A percentile compares a stretch with the other conserved stretches of the same genome.
These are phyloP conservation scores for Linnaemya vulpina DNA, from an alignment of 2,888 invertebrate species.

Conservation along the genomic window DNA sequence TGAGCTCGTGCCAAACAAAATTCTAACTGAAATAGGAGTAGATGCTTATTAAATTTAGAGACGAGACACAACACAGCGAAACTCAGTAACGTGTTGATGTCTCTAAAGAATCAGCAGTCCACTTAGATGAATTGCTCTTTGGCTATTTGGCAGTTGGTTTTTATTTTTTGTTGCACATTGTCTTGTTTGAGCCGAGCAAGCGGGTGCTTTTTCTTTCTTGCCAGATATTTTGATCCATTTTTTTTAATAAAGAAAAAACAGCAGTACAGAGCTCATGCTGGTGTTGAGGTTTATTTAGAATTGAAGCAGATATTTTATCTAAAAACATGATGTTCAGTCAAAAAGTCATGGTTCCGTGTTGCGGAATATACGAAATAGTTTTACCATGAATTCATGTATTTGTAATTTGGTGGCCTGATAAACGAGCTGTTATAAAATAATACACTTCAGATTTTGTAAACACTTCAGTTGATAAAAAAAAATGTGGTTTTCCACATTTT, in stretches of 20 bases:
- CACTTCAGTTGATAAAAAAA: too few relatives aligned
- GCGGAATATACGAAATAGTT: too few relatives aligned
- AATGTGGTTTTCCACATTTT: too few relatives aligned
- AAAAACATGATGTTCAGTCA: too few relatives aligned
- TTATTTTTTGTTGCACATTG: neutral
- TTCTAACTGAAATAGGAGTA: slow-evolving; percentile 42
- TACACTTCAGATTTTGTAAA: too few relatives aligned
- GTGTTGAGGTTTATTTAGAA: slow-evolving; percentile 2
- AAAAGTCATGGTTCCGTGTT: too few relatives aligned
- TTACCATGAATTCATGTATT: too few relatives aligned
- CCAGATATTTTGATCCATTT: neutral
- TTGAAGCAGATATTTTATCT: too few relatives aligned
- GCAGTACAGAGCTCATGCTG: neutral
- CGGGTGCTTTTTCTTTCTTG: neutral
- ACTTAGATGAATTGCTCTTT: slow-evolving; percentile 18
- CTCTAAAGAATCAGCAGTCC: slow-evolving; percentile 33
- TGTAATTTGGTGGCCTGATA: too few relatives aligned
- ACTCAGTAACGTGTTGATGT: neutral
- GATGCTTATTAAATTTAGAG: slow-evolving; percentile 35
- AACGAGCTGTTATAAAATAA: too few relatives aligned
- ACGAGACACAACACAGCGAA: neutral
- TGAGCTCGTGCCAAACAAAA: slow-evolving; percentile 34
- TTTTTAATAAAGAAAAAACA: slow-evolving; percentile 1
- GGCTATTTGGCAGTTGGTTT: neutral
- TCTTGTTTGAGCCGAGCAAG: slow-evolving; percentile 12